phyloP scores from a whole-genome alignment of 2,113 vertebrate genomes.

The Panthera uncia region DNA sequence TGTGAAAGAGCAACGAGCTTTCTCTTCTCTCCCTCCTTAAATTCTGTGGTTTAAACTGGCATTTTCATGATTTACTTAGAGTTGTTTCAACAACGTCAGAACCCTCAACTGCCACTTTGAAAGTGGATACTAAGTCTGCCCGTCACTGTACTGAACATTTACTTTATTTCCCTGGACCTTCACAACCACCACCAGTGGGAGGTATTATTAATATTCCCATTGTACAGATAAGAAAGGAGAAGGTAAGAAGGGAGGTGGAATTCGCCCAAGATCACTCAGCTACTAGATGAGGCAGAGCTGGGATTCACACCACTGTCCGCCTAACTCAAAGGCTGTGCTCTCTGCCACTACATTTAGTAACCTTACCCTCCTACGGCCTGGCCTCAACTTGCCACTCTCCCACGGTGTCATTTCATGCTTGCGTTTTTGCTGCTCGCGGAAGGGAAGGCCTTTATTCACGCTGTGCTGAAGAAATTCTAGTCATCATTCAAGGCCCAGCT shows the following conservation, averaged over 20 bases:
- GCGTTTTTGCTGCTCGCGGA: not conserved
- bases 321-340: not conserved
- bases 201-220: not conserved
- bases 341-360: not conserved
- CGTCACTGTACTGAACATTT: not conserved
- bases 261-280: not conserved
- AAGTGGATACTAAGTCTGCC: not conserved
- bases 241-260: not conserved
- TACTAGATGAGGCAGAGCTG: not conserved
- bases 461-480: not conserved
- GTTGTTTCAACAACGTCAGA: not conserved
- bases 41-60: not conserved
- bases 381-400: not conserved
- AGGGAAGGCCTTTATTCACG: not conserved
- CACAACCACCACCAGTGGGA: not conserved
- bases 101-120: not conserved
- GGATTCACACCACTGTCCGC: not conserved
- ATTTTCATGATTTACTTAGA: slow-evolving; percentile 26
- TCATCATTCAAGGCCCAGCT: not conserved
- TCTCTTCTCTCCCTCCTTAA: not conserved
- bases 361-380: not conserved
- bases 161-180: not conserved
- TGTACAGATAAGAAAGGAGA: slow-evolving; percentile 22
- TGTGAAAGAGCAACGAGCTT: not conserved
- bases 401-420: not conserved